These are phyloP conservation scores for Drosophila lacicola DNA, from an alignment of 2,888 invertebrate genomes.

Conservation along the genomic window DNA sequence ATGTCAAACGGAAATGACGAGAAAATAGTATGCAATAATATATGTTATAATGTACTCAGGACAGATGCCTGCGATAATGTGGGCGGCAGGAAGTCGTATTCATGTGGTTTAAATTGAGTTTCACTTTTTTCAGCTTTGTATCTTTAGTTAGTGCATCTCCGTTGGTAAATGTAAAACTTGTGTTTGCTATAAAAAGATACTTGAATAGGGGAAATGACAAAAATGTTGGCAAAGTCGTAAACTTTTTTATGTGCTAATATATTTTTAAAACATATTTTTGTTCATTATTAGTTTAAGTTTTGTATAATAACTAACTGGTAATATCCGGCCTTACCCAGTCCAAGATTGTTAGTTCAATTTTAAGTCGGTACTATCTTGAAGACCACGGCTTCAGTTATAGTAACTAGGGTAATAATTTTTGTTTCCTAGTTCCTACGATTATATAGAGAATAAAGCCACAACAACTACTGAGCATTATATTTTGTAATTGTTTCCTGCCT, in stretches of 20 bases:
- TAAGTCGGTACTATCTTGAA: too few species aligned
- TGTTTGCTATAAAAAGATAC: constrained; percentile 17
- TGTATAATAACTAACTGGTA: not conserved
- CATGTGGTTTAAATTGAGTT: constrained; percentile 33
- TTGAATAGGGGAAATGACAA: not conserved
- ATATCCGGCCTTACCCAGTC: not conserved
- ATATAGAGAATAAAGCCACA: too few species aligned
- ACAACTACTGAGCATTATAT: too few species aligned
- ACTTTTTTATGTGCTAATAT: not conserved
- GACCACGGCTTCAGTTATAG: too few species aligned
- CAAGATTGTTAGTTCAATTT: not conserved
- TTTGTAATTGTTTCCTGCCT: too few species aligned
- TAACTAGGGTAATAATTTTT: too few species aligned
- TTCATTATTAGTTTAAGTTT: not conserved
- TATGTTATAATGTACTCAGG: constrained; percentile 38
- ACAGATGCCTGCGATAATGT: constrained; percentile 8
- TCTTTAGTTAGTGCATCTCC: not conserved
- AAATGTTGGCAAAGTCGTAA: not conserved
- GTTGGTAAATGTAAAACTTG: constrained; percentile 36
- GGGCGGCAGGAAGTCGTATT: constrained; percentile 25
- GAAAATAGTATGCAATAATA: constrained; percentile 76
- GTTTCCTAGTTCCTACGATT: too few species aligned
- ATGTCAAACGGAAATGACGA: constrained; percentile 71
- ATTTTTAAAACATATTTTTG: not conserved
- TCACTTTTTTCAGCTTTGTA: constrained; percentile 1